Evolutionary conservation across 1,140 invertebrate species (phyloP).

Genomic region (Listronotus oregonensis): DNA sequence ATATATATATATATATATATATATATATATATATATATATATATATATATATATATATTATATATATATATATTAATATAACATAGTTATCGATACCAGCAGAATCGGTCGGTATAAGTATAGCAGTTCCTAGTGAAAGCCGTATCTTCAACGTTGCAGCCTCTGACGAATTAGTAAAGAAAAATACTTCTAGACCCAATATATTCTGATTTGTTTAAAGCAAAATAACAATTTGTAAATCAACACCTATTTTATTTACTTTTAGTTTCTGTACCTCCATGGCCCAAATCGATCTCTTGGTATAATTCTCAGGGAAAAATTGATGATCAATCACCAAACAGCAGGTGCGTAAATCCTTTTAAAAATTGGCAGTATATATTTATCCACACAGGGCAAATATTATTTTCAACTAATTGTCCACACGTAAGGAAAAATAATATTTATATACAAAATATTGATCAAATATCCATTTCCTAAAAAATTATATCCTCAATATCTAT

Average conservation of each 20-base stretch:
- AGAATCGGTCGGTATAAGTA: too few relatives aligned
- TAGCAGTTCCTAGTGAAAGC: too few relatives aligned
- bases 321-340: constrained; percentile 62
- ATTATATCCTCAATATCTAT: too few relatives aligned
- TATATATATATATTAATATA: constrained; percentile 11
- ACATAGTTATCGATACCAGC: too few relatives aligned
- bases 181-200: too few relatives aligned
- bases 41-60: constrained; percentile 7
- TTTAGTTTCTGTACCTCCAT: constrained; percentile 77
- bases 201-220: too few relatives aligned
- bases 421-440: too few relatives aligned
- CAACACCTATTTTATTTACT: constrained; percentile 4
- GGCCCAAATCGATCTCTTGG: constrained; percentile 79
- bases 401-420: background rate
- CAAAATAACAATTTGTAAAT: too few relatives aligned
- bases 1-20: background rate
- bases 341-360: constrained; percentile 44
- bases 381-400: background rate
- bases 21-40: background rate
- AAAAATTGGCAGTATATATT: background rate
- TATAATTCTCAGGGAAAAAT: constrained; percentile 82
- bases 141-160: too few relatives aligned
- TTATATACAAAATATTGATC: too few relatives aligned
- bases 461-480: too few relatives aligned
- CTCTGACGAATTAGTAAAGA: too few relatives aligned